Conservation (phyloP, 2,113 vertebrate species). For the Saguinus midas region DNA sequence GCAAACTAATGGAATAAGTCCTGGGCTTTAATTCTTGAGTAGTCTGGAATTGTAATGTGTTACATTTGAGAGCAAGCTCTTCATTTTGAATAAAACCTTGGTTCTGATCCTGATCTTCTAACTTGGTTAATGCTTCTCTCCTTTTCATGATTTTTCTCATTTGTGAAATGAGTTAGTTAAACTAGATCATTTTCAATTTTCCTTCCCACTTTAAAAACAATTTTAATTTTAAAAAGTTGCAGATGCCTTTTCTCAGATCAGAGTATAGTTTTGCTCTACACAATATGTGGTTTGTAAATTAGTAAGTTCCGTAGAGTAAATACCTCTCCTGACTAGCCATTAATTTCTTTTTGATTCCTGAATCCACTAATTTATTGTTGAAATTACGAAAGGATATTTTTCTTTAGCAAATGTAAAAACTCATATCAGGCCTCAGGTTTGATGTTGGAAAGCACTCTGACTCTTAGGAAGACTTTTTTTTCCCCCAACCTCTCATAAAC, state of each 20-base stretch:
- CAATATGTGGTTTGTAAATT: slow-evolving; percentile 16
- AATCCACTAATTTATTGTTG: not conserved
- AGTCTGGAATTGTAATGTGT: not conserved
- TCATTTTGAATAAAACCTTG: slow-evolving; percentile 25
- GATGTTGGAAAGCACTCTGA: slow-evolving; percentile 19
- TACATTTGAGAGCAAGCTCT: not conserved
- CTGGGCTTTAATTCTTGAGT: slow-evolving; percentile 6
- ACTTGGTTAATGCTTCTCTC: not conserved
- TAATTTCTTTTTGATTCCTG: not conserved
- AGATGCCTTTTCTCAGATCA: not conserved
- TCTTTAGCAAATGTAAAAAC: slow-evolving; percentile 8
- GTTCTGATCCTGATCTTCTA: not conserved
- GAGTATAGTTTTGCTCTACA: not conserved
- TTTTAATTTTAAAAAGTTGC: slow-evolving; percentile 22
- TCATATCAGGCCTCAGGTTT: not conserved
- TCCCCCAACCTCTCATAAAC: not conserved
- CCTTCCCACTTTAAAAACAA: slow-evolving; percentile 24
- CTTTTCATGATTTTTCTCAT: slow-evolving; percentile 33
- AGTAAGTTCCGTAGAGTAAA: not conserved
- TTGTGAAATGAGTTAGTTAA: slow-evolving; percentile 32
- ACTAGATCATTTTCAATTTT: not conserved
- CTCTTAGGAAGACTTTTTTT: not conserved
- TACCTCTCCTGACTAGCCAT: not conserved
- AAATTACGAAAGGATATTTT: slow-evolving; percentile 22
- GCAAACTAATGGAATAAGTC: not conserved